Evolutionary conservation across 1,140 invertebrate species (phyloP).

Genomic region (Brachionus koreanus): DNA sequence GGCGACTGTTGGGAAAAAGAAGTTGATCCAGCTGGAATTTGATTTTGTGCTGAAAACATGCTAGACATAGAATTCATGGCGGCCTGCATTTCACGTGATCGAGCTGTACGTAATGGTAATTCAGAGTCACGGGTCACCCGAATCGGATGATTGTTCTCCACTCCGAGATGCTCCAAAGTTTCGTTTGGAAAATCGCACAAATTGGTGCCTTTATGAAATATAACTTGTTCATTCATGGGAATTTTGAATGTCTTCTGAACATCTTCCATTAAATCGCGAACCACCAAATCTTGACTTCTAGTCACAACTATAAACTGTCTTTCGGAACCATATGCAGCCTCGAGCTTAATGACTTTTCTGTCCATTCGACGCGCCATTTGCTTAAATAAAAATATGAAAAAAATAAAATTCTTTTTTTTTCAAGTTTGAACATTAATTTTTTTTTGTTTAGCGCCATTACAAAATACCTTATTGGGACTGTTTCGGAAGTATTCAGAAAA

Average conservation of each 20-base stretch:
- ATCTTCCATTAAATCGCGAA: conserved; percentile 39
- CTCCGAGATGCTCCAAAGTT: conserved; percentile 14
- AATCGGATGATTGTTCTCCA: conserved; percentile 44
- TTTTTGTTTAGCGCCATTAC: background rate
- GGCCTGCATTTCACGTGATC: background rate
- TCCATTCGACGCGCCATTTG: conserved; percentile 45
- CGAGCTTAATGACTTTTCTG: conserved; percentile 43
- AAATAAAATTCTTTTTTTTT: background rate
- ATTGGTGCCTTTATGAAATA: conserved; percentile 37
- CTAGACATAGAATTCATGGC: background rate
- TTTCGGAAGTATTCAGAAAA: conserved; percentile 11
- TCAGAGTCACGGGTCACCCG: conserved; percentile 22
- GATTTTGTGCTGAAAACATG: background rate
- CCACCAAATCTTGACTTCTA: background rate
- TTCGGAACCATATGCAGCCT: conserved; percentile 39
- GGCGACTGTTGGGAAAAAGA: background rate
- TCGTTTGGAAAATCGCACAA: conserved; percentile 19
- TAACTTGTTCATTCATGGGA: conserved; percentile 20
- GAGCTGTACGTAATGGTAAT: background rate
- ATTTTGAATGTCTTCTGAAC: conserved; percentile 30
- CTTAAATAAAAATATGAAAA: background rate
- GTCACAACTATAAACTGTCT: conserved; percentile 22
- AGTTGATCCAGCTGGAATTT: background rate
- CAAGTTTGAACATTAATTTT: background rate
- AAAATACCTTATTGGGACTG: background rate